phyloP scores from a whole-genome alignment of 2,113 vertebrate species.

The Suncus etruscus region DNA sequence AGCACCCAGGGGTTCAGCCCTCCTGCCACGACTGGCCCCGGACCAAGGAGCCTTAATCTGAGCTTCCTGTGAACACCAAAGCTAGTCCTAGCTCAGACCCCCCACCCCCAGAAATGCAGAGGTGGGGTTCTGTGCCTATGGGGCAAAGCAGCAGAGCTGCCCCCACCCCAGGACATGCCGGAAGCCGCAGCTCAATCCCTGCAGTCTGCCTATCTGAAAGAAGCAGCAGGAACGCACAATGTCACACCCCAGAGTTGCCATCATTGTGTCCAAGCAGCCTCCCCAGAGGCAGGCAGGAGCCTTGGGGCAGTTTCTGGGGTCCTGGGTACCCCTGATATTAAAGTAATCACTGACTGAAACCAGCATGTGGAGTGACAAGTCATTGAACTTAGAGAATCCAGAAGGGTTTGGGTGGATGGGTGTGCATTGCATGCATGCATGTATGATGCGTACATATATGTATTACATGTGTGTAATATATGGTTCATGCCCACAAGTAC shows the following conservation, averaged over 20 bases:
- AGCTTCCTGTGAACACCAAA: too few species aligned
- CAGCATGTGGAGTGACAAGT: accelerated
- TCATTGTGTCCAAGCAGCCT: neutral
- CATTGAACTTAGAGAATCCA: neutral
- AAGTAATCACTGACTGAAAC: slow-evolving; percentile 50
- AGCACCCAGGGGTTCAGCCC: neutral
- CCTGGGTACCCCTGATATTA: slow-evolving; percentile 60
- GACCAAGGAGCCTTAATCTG: too few species aligned
- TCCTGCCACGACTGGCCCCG: neutral
- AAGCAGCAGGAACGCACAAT: too few species aligned
- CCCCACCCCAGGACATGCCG: too few species aligned
- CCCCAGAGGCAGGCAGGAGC: too few species aligned
- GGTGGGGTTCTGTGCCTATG: too few species aligned
- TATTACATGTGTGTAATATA: neutral
- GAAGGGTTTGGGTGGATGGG: neutral
- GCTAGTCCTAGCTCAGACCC: too few species aligned
- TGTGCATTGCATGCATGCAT: too few species aligned
- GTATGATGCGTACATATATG: too few species aligned
- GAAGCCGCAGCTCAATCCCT: neutral
- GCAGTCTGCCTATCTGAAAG: too few species aligned
- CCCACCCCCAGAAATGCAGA: too few species aligned
- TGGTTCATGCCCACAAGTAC: neutral
- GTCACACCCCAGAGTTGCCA: neutral
- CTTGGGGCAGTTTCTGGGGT: neutral
- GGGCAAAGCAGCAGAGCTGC: neutral